Conservation (phyloP, 2,113 vertebrate genomes). For the Dunckerocampus dactyliophorus region DNA sequence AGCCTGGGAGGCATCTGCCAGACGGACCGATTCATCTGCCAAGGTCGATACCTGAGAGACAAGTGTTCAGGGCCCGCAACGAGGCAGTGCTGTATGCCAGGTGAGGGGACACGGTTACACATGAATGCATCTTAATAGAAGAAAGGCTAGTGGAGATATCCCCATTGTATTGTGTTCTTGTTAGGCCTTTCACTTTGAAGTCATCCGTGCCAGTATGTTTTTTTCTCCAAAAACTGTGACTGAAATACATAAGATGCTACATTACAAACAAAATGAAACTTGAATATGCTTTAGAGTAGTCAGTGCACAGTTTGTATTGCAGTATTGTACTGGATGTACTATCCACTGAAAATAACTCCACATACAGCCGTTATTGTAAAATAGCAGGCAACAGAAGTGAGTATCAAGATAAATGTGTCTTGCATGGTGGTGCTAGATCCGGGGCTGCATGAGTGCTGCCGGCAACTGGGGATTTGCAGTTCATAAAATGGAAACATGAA, state of each 20-base stretch:
- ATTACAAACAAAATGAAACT: too few species aligned
- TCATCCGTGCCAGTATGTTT: not conserved
- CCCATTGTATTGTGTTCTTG: not conserved
- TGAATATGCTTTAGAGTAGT: too few species aligned
- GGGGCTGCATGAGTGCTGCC: too few species aligned
- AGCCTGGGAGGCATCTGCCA: conserved; percentile 57
- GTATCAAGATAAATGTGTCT: too few species aligned
- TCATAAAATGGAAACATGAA: too few species aligned
- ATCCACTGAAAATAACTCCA: not conserved
- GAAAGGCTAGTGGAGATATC: not conserved
- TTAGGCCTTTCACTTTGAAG: not conserved
- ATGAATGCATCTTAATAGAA: not conserved
- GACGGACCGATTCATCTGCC: conserved; percentile 38
- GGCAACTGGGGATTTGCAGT: too few species aligned
- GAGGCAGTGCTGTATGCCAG: conserved; percentile 54
- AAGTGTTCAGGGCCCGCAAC: conserved; percentile 33
- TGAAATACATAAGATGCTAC: too few species aligned
- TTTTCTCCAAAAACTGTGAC: not conserved
- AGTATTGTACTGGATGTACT: too few species aligned
- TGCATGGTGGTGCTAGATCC: too few species aligned
- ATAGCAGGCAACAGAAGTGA: too few species aligned
- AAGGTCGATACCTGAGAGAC: conserved; percentile 49
- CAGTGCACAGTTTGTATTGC: too few species aligned
- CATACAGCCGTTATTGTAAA: not conserved
- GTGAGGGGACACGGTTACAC: conserved; percentile 39